These are phyloP conservation scores for Holotrichia oblita DNA, from an alignment of 1,140 invertebrate genomes.

Conservation along the genomic window DNA sequence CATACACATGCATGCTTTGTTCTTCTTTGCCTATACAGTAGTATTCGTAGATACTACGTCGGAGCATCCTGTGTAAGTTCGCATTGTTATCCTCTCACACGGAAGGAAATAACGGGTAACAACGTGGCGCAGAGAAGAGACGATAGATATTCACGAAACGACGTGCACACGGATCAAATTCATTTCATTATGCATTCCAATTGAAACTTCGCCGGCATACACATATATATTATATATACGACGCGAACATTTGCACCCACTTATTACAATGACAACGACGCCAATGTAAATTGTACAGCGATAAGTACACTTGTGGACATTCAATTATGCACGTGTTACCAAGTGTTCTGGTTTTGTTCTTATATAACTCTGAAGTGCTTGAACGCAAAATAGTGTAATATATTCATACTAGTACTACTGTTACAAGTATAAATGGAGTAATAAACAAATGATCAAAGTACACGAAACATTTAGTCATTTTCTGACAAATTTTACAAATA, in stretches of 20 bases:
- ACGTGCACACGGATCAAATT: neutral
- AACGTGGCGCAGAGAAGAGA: neutral
- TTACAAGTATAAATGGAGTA: too few relatives aligned
- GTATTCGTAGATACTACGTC: neutral
- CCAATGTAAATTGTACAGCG: neutral
- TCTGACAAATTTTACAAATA: too few relatives aligned
- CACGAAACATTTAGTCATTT: too few relatives aligned
- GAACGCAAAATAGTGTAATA: too few relatives aligned
- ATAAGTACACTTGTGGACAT: neutral
- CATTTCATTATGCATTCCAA: conserved; percentile 13
- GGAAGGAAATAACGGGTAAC: neutral
- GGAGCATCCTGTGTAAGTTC: neutral
- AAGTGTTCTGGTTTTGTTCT: too few relatives aligned
- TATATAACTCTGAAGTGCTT: too few relatives aligned
- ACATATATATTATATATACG: neutral
- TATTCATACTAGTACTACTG: too few relatives aligned
- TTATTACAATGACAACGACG: neutral
- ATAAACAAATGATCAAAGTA: too few relatives aligned
- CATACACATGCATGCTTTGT: neutral
- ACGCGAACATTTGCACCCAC: neutral
- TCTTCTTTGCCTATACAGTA: neutral
- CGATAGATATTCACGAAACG: neutral
- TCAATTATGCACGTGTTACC: too few relatives aligned
- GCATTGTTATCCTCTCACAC: neutral
- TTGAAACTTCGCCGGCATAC: neutral